Conservation (phyloP, 2,888 invertebrate species). For the Melikaiella ostensackeni region DNA sequence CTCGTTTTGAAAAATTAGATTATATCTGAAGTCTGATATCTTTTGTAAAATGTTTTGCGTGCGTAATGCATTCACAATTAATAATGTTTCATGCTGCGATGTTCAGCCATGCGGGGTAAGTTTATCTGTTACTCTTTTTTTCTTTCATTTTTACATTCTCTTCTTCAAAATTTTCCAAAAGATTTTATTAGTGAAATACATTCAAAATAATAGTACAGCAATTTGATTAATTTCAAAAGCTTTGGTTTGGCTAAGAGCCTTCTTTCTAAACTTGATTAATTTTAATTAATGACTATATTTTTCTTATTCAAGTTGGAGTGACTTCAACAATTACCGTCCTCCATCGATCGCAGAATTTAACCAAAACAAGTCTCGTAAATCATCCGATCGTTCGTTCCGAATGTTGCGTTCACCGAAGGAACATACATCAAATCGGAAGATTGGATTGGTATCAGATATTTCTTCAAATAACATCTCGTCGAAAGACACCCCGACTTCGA, state of each 20-base stretch:
- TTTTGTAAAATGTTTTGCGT: slow-evolving; percentile 52
- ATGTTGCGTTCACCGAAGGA: slow-evolving; percentile 63
- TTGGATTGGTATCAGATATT: slow-evolving; percentile 46
- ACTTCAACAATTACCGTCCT: slow-evolving; percentile 68
- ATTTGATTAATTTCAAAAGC: too few species aligned
- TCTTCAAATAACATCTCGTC: slow-evolving; percentile 46
- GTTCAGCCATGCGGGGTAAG: slow-evolving; percentile 80
- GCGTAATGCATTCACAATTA: slow-evolving; percentile 72
- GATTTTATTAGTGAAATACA: too few species aligned
- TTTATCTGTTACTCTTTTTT: slow-evolving; percentile 53
- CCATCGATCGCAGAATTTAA: slow-evolving; percentile 63
- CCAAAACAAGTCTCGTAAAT: slow-evolving; percentile 55
- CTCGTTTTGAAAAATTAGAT: neutral
- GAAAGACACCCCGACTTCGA: slow-evolving; percentile 47
- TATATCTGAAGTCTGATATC: neutral
- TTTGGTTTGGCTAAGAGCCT: too few species aligned
- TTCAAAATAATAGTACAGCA: too few species aligned
- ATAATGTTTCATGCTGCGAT: slow-evolving; percentile 74
- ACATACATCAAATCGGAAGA: slow-evolving; percentile 22
- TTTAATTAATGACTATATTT: neutral
- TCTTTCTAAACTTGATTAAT: neutral
- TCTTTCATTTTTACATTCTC: neutral
- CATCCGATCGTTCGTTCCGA: slow-evolving; percentile 58
- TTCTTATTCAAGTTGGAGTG: slow-evolving; percentile 72
- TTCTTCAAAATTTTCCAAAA: neutral